Evolutionary conservation across 1,140 invertebrate species (phyloP).

Genomic region (Melanaphis sacchari): DNA sequence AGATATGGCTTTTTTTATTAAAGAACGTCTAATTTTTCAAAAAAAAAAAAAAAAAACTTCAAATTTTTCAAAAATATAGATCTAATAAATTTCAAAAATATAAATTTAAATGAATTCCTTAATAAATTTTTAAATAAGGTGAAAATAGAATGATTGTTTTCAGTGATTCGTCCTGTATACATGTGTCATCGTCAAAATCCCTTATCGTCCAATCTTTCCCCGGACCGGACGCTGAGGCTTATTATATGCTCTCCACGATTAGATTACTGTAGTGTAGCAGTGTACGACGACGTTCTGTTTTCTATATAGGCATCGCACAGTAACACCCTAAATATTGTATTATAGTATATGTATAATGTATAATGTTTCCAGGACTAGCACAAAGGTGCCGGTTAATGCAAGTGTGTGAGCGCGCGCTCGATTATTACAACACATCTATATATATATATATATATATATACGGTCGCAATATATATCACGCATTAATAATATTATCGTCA

Average conservation of each 20-base stretch:
- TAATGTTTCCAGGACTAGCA: background rate
- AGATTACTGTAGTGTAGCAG: background rate
- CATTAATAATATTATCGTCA: conserved; percentile 6
- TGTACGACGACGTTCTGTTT: conserved; percentile 30
- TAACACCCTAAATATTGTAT: background rate
- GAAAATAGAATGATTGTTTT: background rate
- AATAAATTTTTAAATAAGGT: background rate
- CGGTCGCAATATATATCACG: background rate
- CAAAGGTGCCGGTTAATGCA: conserved; percentile 12
- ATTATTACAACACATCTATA: conserved; percentile 1
- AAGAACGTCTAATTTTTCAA: background rate
- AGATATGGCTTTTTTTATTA: background rate
- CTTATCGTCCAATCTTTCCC: conserved; percentile 8
- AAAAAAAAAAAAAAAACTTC: background rate
- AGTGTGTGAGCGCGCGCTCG: background rate
- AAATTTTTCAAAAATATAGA: no score
- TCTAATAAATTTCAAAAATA: background rate
- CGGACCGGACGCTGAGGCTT: conserved; percentile 4
- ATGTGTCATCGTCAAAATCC: conserved; percentile 4
- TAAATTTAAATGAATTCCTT: background rate
- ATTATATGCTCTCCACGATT: background rate
- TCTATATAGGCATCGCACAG: background rate
- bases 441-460: background rate
- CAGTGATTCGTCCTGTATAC: background rate
- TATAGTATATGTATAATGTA: background rate